Base-by-base conservation (phyloP, 2,113 vertebrate genomes). In the Morone chrysops region DNA sequence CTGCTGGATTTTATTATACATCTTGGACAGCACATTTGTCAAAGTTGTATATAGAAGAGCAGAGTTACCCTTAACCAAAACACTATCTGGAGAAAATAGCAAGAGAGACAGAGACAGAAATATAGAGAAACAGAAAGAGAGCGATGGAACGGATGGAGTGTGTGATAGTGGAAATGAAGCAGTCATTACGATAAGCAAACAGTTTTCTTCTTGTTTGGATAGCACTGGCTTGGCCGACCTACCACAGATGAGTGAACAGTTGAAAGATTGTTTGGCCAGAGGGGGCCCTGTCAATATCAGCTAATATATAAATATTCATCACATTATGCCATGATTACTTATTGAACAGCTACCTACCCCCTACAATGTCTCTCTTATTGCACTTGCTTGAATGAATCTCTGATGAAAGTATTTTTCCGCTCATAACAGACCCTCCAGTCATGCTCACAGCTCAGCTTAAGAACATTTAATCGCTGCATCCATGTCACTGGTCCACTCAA, bases 401-500 rank as follows among this genome's bases (percentile, higher is more conserved):
- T 25, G 6, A 75, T 70, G 31, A 76, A 70, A 67, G 12, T 0
- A 4, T 68, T 70, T 62, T 73, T 10, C 41, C 40, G 66, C 51
- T 65, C 38, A 80, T 17, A 25, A 38, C 45, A 62, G 68, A 61
- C 36, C 53, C 40, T 43, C 38, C 43, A 63, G 57, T 57, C 59
- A 45, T 31, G n/a, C 54, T 67, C 74, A 70, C 57, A 72, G 74
- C 72, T 80, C 74, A 79, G 56, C 50, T 86, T 66, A 77, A 53
- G 66, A 84, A 62, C 40, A 73, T 86, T 81, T 81, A 85, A 91
- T 82, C 17, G 20, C 82, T 56, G 61, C 70, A 74, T 88, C 80
- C 69, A 63, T 78, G 84, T 89, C 84, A 76, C 81, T 79, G 84
- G 70, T 90, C 75, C 56, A 76, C 77, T 79, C 83, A 75, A 75